Conservation (phyloP, 2,888 invertebrate species). For the Drosophila quinaria region DNA sequence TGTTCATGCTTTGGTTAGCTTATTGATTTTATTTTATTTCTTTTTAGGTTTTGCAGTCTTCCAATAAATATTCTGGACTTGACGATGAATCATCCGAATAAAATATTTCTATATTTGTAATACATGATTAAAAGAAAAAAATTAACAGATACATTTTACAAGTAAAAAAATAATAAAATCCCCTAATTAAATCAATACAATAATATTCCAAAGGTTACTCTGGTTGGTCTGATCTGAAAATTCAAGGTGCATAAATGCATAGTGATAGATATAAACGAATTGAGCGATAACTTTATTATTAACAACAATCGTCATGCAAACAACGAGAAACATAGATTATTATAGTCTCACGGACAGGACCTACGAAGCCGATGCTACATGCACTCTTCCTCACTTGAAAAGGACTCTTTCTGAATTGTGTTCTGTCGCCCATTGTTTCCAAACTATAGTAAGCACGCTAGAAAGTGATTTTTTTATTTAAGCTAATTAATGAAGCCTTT, state of each 20-base stretch:
- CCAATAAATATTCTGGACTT: conserved; percentile 92
- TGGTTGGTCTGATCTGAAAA: neutral
- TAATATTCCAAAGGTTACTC: neutral
- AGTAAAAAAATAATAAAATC: conserved; percentile 46
- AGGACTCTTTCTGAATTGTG: too few relatives aligned
- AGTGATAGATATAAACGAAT: neutral
- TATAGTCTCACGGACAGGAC: too few relatives aligned
- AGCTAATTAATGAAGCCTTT: too few relatives aligned
- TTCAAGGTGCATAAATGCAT: neutral
- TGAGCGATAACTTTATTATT: too few relatives aligned
- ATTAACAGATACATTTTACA: conserved; percentile 58
- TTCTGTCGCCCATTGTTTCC: too few relatives aligned
- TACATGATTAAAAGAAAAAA: conserved; percentile 61
- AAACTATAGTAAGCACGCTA: too few relatives aligned
- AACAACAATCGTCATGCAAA: too few relatives aligned
- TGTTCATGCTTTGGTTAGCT: neutral
- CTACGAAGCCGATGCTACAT: too few relatives aligned
- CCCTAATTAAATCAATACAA: conserved; percentile 39
- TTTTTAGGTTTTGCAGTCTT: conserved; percentile 90
- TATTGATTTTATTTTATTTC: conserved; percentile 30
- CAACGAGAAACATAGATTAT: too few relatives aligned
- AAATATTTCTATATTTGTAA: conserved; percentile 83
- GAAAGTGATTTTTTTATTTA: too few relatives aligned
- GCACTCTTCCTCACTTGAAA: too few relatives aligned
- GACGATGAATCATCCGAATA: conserved; percentile 88